Conservation (phyloP, 53 echinoderm and acorn worm species). For the Mesocentrotus franciscanus region DNA sequence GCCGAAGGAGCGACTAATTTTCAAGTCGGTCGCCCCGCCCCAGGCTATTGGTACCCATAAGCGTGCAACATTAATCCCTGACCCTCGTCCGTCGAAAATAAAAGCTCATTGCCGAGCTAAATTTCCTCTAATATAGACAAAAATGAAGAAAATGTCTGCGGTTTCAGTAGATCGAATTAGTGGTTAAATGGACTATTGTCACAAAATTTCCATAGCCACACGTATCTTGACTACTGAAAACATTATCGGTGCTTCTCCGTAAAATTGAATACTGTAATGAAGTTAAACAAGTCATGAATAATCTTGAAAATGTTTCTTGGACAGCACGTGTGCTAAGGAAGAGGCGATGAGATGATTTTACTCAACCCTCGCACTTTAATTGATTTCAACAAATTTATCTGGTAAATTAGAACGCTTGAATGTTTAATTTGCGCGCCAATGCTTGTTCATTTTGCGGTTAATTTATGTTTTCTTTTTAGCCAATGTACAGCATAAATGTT, state of each 20-base stretch:
- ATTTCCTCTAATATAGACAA: neutral
- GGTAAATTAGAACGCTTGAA: neutral
- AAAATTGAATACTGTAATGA: neutral
- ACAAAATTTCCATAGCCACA: neutral
- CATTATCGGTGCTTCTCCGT: neutral
- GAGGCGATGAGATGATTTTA: neutral
- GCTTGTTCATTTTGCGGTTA: neutral
- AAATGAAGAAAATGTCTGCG: neutral
- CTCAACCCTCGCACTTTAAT: neutral
- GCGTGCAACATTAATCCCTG: conserved; percentile 20
- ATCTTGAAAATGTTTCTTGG: neutral
- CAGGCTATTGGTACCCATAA: conserved; percentile 10
- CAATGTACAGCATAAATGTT: neutral
- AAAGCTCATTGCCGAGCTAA: conserved; percentile 15
- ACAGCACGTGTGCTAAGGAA: neutral
- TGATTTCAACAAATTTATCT: neutral
- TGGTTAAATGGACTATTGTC: neutral
- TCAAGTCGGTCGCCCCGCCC: conserved; percentile 7
- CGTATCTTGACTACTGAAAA: neutral
- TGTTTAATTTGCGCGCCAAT: neutral
- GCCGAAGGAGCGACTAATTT: conserved; percentile 1
- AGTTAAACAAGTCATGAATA: conserved; percentile 45
- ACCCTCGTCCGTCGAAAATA: neutral
- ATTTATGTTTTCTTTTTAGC: neutral
- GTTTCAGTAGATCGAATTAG: neutral